phyloP scores from a whole-genome alignment of 2,797 vertebrate genomes.

The Dryobates pubescens region DNA sequence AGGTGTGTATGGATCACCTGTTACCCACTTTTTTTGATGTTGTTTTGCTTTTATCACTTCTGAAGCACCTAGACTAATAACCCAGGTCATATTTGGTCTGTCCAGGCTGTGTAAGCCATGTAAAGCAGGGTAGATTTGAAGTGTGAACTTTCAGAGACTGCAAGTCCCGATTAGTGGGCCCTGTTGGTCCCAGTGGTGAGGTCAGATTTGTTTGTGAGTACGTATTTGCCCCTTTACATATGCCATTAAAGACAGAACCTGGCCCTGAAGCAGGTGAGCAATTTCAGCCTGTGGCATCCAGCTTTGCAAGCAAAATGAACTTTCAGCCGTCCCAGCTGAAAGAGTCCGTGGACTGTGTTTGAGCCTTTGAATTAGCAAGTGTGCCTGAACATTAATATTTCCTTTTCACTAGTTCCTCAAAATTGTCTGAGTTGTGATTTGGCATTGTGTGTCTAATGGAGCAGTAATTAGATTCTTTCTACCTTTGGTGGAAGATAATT shows the following conservation, averaged over 20 bases:
- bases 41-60: background rate
- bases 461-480: background rate
- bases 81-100: background rate
- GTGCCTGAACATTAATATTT: background rate
- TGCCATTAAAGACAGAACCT: background rate
- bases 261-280: background rate
- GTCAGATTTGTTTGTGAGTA: background rate
- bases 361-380: background rate
- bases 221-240: background rate
- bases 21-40: background rate
- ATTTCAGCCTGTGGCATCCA: background rate
- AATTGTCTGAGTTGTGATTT: background rate
- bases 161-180: background rate
- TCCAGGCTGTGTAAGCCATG: background rate
- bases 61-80: background rate
- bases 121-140: background rate
- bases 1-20: background rate
- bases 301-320: background rate
- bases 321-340: background rate
- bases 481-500: background rate
- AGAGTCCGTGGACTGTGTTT: background rate
- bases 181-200: background rate
- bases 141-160: background rate
- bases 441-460: accelerated
- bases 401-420: background rate